Evolutionary conservation across 2,797 vertebrate species (phyloP).

Genomic region (Chiropotes sagulatus): DNA sequence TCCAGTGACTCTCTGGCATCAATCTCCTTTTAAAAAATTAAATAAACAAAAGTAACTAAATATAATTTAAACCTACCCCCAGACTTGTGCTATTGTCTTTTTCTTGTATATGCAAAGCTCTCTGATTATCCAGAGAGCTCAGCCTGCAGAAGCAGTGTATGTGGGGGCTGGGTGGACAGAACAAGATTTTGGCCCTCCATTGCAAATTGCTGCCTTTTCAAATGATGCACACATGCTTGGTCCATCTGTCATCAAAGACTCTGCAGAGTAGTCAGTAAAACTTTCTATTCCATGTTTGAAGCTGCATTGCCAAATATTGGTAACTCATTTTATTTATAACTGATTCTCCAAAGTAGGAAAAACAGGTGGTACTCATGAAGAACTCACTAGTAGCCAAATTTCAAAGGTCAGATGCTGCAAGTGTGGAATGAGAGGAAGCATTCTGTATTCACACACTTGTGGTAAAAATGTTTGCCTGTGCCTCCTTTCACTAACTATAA

Average conservation of each 20-base stretch:
- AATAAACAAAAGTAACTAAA: conserved; percentile 39
- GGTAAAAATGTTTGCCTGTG: conserved; percentile 40
- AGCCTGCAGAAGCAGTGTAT: conserved; percentile 42
- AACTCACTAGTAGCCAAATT: conserved; percentile 64
- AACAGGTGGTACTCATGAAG: conserved; percentile 71
- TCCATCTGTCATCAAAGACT: conserved; percentile 78
- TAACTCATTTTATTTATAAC: conserved; percentile 79
- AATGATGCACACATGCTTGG: conserved; percentile 68
- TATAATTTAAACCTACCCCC: not conserved
- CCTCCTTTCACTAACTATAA: not conserved
- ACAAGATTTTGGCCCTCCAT: conserved; percentile 61
- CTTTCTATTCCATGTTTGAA: conserved; percentile 64
- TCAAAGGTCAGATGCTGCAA: conserved; percentile 71
- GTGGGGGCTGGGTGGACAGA: conserved; percentile 49
- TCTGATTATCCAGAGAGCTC: conserved; percentile 45
- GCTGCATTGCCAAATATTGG: conserved; percentile 72
- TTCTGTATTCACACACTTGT: conserved; percentile 38
- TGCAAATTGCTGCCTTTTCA: conserved; percentile 69
- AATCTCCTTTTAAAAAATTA: conserved; percentile 28
- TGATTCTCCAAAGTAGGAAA: conserved; percentile 65
- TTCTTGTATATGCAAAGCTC: not conserved
- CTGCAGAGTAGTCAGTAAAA: conserved; percentile 66
- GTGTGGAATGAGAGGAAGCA: conserved; percentile 39
- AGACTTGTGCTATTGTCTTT: conserved; percentile 13
- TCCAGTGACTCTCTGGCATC: conserved; percentile 9